Conservation (phyloP, 2,113 vertebrate genomes). For the Ctenomys sociabilis region DNA sequence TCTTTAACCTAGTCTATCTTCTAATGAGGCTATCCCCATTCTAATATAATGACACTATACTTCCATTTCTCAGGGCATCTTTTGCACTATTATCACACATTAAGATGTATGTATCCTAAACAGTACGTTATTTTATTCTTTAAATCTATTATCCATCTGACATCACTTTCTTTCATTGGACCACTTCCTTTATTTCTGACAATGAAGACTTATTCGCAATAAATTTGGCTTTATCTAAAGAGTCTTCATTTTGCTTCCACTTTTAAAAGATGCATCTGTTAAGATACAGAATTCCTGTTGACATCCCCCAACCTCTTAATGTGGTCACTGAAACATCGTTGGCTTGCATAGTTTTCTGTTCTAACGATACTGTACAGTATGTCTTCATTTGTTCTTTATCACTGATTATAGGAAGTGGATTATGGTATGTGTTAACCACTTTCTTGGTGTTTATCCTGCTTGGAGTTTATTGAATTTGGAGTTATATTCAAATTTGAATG, state of each 20-base stretch:
- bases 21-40: not conserved
- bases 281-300: not conserved
- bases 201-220: not conserved
- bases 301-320: not conserved
- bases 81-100: not conserved
- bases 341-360: not conserved
- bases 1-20: not conserved
- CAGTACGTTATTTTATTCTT: not conserved
- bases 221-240: not conserved
- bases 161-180: constrained; percentile 3
- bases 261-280: not conserved
- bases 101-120: not conserved
- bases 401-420: not conserved
- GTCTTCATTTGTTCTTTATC: not conserved
- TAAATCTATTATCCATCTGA: not conserved
- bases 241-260: not conserved
- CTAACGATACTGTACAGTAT: not conserved
- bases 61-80: not conserved
- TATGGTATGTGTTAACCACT: not conserved
- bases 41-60: not conserved
- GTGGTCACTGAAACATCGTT: not conserved
- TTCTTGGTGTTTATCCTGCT: not conserved
- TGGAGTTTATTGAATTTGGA: not conserved
- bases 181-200: constrained; percentile 8
- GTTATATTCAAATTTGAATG: not conserved